A percentile compares a stretch with the other conserved stretches of the same genome.
These are phyloP conservation scores for Caenorhabditis remanei DNA, from an alignment of 1,140 invertebrate genomes.

Conservation along the genomic window DNA sequence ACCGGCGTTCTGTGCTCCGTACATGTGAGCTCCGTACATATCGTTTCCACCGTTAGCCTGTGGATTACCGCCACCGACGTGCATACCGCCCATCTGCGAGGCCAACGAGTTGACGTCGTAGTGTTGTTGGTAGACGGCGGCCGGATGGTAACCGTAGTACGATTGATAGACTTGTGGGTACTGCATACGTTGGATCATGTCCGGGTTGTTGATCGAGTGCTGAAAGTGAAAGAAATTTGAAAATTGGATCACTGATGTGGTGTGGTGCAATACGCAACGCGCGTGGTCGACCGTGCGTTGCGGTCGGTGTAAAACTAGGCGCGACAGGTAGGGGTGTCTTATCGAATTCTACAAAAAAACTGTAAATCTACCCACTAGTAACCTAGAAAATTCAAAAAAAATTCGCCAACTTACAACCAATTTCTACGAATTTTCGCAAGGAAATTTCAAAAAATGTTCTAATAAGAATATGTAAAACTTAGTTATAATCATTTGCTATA, in stretches of 20 bases:
- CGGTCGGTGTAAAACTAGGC: too few relatives aligned
- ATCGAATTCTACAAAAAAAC: too few relatives aligned
- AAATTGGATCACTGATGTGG: not conserved
- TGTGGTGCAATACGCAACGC: too few relatives aligned
- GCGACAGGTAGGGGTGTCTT: too few relatives aligned
- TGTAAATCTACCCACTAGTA: too few relatives aligned
- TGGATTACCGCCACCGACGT: constrained; percentile 48
- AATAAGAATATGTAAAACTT: too few relatives aligned
- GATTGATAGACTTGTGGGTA: constrained; percentile 47
- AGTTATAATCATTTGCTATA: too few relatives aligned
- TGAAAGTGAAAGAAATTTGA: not conserved
- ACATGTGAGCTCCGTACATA: constrained; percentile 52
- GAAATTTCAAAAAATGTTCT: too few relatives aligned
- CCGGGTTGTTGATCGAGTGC: constrained; percentile 27
- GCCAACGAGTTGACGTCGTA: constrained; percentile 53
- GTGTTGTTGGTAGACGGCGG: constrained; percentile 36
- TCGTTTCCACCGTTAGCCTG: constrained; percentile 22
- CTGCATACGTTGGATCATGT: constrained; percentile 27
- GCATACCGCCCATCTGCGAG: constrained; percentile 60
- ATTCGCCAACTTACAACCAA: too few relatives aligned
- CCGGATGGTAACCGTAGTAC: constrained; percentile 41
- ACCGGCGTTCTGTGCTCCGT: constrained; percentile 16
- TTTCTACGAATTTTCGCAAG: too few relatives aligned
- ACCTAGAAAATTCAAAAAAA: too few relatives aligned
- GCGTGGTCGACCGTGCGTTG: too few relatives aligned